Conservation (phyloP, 2,797 vertebrate genomes). For the Catharus ustulatus region DNA sequence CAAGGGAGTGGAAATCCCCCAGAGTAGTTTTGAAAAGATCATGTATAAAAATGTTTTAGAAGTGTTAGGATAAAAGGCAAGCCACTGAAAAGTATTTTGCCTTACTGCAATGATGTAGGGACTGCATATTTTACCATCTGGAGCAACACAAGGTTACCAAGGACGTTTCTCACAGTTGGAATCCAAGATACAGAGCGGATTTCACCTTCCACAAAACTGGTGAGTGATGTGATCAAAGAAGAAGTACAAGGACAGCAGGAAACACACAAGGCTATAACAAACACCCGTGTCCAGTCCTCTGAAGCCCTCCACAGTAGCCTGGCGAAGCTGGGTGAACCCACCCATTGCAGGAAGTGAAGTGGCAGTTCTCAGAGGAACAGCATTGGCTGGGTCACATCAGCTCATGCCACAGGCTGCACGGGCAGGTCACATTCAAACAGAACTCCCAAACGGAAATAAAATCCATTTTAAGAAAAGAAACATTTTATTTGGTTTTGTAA, state of each 20-base stretch:
- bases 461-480: background rate
- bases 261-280: background rate
- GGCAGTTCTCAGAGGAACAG: background rate
- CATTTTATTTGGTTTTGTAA: background rate
- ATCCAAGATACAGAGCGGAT: background rate
- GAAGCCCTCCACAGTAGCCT: background rate
- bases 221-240: background rate
- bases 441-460: background rate
- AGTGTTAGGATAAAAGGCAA: background rate
- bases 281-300: background rate
- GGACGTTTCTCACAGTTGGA: background rate
- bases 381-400: background rate
- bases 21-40: conserved; percentile 38
- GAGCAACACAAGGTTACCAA: background rate
- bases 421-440: background rate
- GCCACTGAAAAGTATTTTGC: background rate
- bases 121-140: background rate
- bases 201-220: background rate
- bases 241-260: background rate
- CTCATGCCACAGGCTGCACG: background rate
- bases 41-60: conserved; percentile 10
- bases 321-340: fast-evolving
- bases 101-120: background rate
- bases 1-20: conserved; percentile 67
- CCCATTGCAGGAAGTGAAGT: background rate